Base-by-base conservation (phyloP, 2,113 vertebrate species). In the Muntiacus muntjak region DNA sequence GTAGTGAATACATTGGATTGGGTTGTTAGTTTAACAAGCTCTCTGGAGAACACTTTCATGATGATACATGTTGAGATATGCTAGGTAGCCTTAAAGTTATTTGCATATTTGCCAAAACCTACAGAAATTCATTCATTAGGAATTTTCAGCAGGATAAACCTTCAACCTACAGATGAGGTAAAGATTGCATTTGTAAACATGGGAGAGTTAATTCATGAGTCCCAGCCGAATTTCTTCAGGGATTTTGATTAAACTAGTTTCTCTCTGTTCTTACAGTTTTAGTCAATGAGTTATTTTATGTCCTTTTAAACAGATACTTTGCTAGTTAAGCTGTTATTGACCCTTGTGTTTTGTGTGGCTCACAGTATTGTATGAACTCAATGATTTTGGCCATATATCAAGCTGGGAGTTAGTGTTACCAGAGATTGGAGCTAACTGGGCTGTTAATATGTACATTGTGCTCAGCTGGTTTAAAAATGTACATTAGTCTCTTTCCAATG, bases 11-110 rank as follows among this genome's bases (percentile, higher is more conserved):
- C 82, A 88, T 90, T 98, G 98, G 97, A 96, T 94, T 97, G 93
- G 90, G 96, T 98, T 98, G 95, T 97, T 98, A 96, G 98, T 98
- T 98, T 99, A 99, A 98, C 98, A 98, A 99, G 98, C 85, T 98
- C 98, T 98, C 98, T 98, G 92, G 98, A 98, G 99, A 96, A 60
- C 87, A 97, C 78, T 95, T 98, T 94, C 96, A 36, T 2, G 10
- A 91, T 97, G 98, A 98, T 98, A 25, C 64, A 89, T 97, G 82
- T 97, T 98, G 93, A 97, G 94, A 93, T 97, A 26, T 89, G 50
- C 89, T 93, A 89, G 88, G 96, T 96, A 97, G 52, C 74, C 91
- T 94, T 92, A 97, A 98, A 95, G 87, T 97, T 97, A 87, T 97
- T 98, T 98, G 36, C 16, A 0, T 94, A 85, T 97, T 97, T 96